These are phyloP conservation scores for Lagenorhynchus albirostris DNA, from an alignment of 2,113 vertebrate species.

Conservation along the genomic window DNA sequence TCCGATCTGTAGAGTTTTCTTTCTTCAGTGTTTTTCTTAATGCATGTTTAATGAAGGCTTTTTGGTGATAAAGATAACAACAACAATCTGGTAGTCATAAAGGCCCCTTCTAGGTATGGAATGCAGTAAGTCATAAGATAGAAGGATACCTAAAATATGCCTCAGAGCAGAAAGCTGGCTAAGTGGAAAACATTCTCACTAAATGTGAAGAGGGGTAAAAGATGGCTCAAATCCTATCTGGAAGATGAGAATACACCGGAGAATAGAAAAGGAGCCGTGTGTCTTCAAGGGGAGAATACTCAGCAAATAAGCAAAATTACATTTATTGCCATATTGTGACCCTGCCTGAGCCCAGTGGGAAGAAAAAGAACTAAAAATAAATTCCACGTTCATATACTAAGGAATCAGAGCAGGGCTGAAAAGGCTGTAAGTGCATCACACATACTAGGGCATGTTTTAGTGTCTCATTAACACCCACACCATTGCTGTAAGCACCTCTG, in stretches of 20 bases:
- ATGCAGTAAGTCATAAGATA: background rate
- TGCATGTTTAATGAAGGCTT: background rate
- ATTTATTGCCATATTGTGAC: slow-evolving; percentile 42
- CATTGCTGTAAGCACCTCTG: background rate
- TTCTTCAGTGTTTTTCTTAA: background rate
- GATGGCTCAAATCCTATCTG: background rate
- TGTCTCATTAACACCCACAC: slow-evolving; percentile 42
- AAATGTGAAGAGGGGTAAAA: background rate
- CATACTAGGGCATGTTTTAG: slow-evolving; percentile 35
- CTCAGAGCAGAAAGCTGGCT: background rate
- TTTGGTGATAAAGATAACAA: background rate
- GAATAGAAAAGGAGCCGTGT: background rate
- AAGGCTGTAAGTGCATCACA: slow-evolving; percentile 46
- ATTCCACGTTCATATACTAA: slow-evolving; percentile 33
- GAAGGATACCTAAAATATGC: background rate
- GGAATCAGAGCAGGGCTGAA: slow-evolving; percentile 1
- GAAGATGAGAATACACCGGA: slow-evolving; percentile 9
- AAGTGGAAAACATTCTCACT: slow-evolving; percentile 10
- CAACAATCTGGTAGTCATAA: background rate
- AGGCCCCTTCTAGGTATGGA: background rate
- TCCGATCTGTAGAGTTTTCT: background rate
- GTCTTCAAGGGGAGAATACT: background rate
- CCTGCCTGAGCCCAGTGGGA: slow-evolving; percentile 35
- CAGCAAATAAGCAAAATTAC: slow-evolving; percentile 18
- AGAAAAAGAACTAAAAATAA: slow-evolving; percentile 46